Percentiles rank a stretch among this genome's conserved stretches.
Evolutionary conservation across 2,797 vertebrate species (phyloP).

Genomic region (Phrynocephalus forsythii): DNA sequence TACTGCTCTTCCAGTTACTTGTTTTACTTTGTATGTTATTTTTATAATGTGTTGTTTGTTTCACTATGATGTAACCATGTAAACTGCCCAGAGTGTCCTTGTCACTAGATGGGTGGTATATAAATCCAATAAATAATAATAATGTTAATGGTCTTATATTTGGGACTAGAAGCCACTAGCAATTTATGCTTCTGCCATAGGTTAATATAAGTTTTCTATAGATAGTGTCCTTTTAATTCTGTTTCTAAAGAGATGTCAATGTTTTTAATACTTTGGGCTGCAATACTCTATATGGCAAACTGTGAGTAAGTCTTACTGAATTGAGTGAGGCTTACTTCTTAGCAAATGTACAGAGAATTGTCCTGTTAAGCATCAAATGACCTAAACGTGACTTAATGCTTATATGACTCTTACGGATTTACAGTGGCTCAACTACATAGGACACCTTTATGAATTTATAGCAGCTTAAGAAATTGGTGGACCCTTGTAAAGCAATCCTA

Average conservation of each 20-base stretch:
- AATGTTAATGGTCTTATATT: background rate
- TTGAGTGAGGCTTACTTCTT: background rate
- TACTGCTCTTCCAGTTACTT: too few relatives aligned
- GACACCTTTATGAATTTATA: constrained; percentile 20
- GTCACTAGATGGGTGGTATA: too few relatives aligned
- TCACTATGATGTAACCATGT: too few relatives aligned
- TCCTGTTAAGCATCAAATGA: constrained; percentile 45
- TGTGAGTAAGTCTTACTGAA: background rate
- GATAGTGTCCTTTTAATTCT: constrained; percentile 21
- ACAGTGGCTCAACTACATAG: constrained; percentile 24
- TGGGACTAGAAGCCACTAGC: background rate
- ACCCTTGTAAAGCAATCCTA: constrained; percentile 25
- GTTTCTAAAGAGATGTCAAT: constrained; percentile 31
- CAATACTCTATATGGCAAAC: background rate
- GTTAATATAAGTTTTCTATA: background rate
- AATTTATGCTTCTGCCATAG: background rate
- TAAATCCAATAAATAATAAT: too few relatives aligned
- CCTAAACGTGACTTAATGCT: constrained; percentile 33
- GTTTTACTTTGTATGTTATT: too few relatives aligned
- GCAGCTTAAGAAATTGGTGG: constrained; percentile 9
- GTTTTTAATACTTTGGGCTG: background rate
- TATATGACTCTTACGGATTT: constrained; percentile 43
- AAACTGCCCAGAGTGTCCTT: too few relatives aligned
- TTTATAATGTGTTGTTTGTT: too few relatives aligned
- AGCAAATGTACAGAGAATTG: constrained; percentile 2